A percentile compares a stretch with the other conserved stretches of the same genome.
Evolutionary conservation across 2,888 invertebrate species (phyloP).

Genomic region (Caenorhabditis parvicauda): DNA sequence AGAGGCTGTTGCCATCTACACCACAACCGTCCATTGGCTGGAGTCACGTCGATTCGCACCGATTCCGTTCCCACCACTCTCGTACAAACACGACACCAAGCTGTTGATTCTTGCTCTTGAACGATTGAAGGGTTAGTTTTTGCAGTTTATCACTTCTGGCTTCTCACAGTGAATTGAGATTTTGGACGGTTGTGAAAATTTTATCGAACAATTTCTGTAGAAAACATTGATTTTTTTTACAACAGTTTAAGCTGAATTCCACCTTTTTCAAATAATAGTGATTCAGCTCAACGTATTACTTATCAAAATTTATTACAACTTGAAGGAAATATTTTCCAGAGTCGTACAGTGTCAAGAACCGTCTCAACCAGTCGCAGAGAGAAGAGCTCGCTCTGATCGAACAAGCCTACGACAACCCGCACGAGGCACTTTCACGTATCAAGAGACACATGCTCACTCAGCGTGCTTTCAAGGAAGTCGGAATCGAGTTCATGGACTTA

Average conservation of each 20-base stretch:
- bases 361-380: constrained; percentile 95
- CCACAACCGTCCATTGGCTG: constrained; percentile 98
- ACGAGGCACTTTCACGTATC: constrained; percentile 95
- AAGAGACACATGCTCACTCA: constrained; percentile 98
- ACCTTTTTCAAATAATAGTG: too few relatives aligned
- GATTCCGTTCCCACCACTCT: constrained; percentile 97
- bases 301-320: too few relatives aligned
- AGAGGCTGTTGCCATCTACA: constrained; percentile 99
- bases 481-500: constrained; percentile 99
- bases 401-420: constrained; percentile 99
- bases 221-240: too few relatives aligned
- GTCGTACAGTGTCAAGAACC: constrained; percentile 62
- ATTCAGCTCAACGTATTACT: too few relatives aligned
- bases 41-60: constrained; percentile 97
- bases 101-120: constrained; percentile 92
- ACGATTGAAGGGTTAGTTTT: constrained; percentile 69
- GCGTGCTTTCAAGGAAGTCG: constrained; percentile 73
- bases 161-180: too few relatives aligned
- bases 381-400: constrained; percentile 98
- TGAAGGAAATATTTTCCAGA: too few relatives aligned
- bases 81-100: constrained; percentile 99
- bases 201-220: too few relatives aligned
- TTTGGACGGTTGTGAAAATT: too few relatives aligned
- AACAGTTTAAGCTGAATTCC: too few relatives aligned
- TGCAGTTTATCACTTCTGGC: too few relatives aligned